Evolutionary conservation across 2,797 vertebrate genomes (phyloP).

Genomic region (Psittacula derbiana): DNA sequence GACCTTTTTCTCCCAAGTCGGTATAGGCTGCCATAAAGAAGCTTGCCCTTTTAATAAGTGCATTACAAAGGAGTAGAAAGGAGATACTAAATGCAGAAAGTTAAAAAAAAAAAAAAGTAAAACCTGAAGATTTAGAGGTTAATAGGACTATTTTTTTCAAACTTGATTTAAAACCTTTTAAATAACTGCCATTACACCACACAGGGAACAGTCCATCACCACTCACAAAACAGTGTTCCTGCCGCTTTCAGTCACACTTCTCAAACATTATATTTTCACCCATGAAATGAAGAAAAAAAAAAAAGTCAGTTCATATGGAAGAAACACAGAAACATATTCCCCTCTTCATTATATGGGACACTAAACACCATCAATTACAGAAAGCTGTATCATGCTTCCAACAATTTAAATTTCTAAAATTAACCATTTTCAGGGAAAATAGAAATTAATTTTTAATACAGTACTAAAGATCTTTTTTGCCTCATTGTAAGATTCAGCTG

Average conservation of each 20-base stretch:
- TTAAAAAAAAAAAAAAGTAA: background rate
- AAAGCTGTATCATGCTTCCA: background rate
- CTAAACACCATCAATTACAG: background rate
- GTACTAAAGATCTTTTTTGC: background rate
- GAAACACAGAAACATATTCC: background rate
- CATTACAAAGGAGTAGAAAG: background rate
- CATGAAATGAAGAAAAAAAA: background rate
- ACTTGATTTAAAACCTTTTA: background rate
- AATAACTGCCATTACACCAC: background rate
- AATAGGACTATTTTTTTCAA: background rate
- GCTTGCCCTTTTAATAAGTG: background rate
- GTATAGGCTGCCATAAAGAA: background rate
- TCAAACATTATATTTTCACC: background rate
- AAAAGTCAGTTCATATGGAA: background rate
- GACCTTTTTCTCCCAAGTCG: background rate
- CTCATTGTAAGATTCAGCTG: background rate
- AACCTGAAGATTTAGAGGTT: background rate
- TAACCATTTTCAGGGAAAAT: background rate
- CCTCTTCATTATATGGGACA: accelerated
- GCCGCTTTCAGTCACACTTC: background rate
- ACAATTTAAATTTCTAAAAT: too few species aligned
- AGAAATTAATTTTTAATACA: background rate
- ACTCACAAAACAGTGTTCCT: background rate
- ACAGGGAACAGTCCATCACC: background rate
- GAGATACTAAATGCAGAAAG: background rate